Conservation (phyloP, 2,113 vertebrate genomes). For the Ploceus nigricollis region DNA sequence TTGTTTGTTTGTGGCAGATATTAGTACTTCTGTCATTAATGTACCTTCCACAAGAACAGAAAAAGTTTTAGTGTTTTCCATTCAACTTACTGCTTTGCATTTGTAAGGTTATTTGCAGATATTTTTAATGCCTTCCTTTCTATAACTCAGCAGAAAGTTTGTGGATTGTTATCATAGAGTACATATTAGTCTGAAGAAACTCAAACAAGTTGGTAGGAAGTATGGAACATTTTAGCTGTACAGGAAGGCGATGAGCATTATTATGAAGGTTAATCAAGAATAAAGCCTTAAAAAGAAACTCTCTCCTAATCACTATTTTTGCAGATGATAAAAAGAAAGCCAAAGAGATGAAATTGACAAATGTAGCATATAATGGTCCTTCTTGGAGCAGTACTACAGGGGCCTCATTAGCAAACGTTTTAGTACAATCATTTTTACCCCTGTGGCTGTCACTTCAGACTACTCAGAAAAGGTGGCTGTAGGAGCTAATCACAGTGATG, state of each 20-base stretch:
- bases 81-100: background rate
- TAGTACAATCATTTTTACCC: constrained; percentile 63
- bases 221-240: background rate
- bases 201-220: background rate
- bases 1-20: background rate
- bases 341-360: constrained; percentile 62
- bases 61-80: background rate
- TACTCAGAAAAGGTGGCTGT: constrained; percentile 67
- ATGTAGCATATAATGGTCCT: constrained; percentile 57
- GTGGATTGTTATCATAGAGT: background rate
- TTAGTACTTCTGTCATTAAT: background rate
- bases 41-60: background rate
- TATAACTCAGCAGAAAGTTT: background rate
- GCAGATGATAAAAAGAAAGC: constrained; percentile 44
- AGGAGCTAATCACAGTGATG: constrained; percentile 64
- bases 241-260: constrained; percentile 5
- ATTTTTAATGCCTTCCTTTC: background rate
- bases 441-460: constrained; percentile 69
- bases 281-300: constrained; percentile 33
- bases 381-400: constrained; percentile 62
- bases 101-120: background rate
- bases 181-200: background rate
- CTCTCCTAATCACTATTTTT: constrained; percentile 60
- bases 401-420: constrained; percentile 71
- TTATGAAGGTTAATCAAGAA: constrained; percentile 58